Evolutionary conservation across 1,140 invertebrate species (phyloP).

Genomic region (Drosophila leontia): DNA sequence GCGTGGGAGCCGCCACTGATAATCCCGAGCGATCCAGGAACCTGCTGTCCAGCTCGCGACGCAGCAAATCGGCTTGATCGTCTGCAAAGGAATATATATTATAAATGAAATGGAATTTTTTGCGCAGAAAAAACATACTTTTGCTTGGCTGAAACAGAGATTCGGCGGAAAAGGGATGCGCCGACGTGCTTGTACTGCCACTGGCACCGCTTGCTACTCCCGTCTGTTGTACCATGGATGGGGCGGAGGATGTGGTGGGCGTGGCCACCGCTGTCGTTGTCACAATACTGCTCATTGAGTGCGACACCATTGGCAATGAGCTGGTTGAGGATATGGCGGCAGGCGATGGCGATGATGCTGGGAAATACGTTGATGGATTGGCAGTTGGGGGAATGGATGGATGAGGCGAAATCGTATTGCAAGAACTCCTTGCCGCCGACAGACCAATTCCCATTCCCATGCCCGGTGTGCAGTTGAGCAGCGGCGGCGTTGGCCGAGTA

Average conservation of each 20-base stretch:
- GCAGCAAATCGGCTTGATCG: conserved; percentile 93
- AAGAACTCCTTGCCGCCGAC: conserved; percentile 31
- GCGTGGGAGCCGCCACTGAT: conserved; percentile 75
- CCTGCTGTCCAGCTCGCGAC: conserved; percentile 95
- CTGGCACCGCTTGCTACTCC: conserved; percentile 84
- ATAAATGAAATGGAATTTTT: background rate
- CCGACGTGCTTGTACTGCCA: conserved; percentile 65
- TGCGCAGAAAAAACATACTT: conserved; percentile 83
- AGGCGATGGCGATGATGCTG: conserved; percentile 73
- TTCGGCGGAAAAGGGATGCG: conserved; percentile 93
- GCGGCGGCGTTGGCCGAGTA: conserved; percentile 88
- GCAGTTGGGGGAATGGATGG: conserved; percentile 48
- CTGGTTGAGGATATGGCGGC: conserved; percentile 29
- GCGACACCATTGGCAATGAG: conserved; percentile 38
- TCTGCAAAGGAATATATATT: conserved; percentile 56
- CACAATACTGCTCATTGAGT: conserved; percentile 43
- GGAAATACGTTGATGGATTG: conserved; percentile 63
- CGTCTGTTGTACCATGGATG: conserved; percentile 40
- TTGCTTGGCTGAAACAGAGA: conserved; percentile 93
- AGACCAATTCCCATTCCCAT: conserved; percentile 27
- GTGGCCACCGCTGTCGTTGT: conserved; percentile 51
- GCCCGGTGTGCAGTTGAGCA: conserved; percentile 79
- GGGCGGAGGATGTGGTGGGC: conserved; percentile 46
- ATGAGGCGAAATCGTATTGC: conserved; percentile 70
- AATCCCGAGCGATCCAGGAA: conserved; percentile 89